These are phyloP conservation scores for Felis catus DNA, from an alignment of 2,113 vertebrate genomes.

Conservation along the genomic window F.catus_Fca126_mat1.0 CM031421.1:9722501-9723000, in stretches of 20 bases:
- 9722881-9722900: no score
- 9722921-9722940: neutral
- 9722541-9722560: neutral
- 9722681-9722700: neutral
- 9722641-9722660: neutral
- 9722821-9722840: no score
- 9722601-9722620: neutral
- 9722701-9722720: neutral
- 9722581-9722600: neutral
- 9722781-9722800: accelerated
- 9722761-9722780: no score
- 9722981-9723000: slow-evolving; percentile 7
- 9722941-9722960: neutral
- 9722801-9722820: no score
- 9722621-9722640: neutral
- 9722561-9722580: neutral
- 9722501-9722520: neutral
- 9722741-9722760: no score
- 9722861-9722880: no score
- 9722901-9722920: no score
- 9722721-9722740: no score
- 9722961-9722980: slow-evolving; percentile 9
- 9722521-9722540: neutral
- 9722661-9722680: neutral
- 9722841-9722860: no score